Evolutionary conservation across 2,888 invertebrate genomes (phyloP), one percentile per base, ranked within the genome.

Genomic region (Beris chalybata): DNA sequence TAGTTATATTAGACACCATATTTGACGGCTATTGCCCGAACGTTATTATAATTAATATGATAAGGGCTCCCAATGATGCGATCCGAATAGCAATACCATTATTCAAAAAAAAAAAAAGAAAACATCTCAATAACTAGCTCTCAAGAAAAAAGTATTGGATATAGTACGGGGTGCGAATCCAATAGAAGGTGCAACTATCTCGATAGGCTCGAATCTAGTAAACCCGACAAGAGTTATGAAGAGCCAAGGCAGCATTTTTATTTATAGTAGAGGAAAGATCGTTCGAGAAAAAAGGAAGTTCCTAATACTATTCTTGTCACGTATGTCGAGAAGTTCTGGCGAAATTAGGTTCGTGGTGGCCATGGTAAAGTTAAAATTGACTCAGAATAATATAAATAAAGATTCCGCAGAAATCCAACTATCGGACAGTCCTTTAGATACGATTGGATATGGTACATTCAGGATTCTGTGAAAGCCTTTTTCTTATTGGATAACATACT

Each of bases 321-420:
- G 68, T 68, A 55, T 54, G 66, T 44, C 58, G 53, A 53, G 64
- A 64, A 66, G 66, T 63, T 68, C 66, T 63, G 52, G 63, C 58
- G 55, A 68, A 68, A 68, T 68, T 68, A 68, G 65, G 68, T 68
- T 68, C 63, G 68, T 57, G 68, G 68, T 55, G 52, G 64, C 54
- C 59, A 64, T 64, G 66, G 68, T 55, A 68, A 66, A 66, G 52
- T 66, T 66, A 63, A 66, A 56, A 56, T 64, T 50, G 66, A 32
- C 66, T 53, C 9, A 32, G 53, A 32, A 48, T 54, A 56, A 48
- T 44, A 45, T 15, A 13, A 5, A 44, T 54, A 44, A 38, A 38
- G 38, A 38, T 38, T 5, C 7, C 38, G 38, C 38, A 38, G 9
- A 38, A 38, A 38, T 38, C 5, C 38, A 38, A 38, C 38, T 38